Evolutionary conservation across 2,797 vertebrate genomes (phyloP).

Genomic region (Cryptoprocta ferox): DNA sequence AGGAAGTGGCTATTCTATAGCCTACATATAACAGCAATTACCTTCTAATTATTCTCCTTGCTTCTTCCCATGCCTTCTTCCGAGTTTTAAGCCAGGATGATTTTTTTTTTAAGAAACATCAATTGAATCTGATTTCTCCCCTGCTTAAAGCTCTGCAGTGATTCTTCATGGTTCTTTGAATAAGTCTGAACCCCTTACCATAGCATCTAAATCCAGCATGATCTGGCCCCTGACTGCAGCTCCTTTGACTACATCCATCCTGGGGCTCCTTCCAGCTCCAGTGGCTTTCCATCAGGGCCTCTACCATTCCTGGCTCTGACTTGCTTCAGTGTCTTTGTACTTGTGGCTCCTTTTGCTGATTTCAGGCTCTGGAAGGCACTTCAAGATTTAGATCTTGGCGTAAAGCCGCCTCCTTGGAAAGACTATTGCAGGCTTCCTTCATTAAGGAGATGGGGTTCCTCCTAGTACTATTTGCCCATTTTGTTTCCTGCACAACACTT

Average conservation of each 20-base stretch:
- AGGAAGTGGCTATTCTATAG: not conserved
- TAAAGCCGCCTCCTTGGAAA: not conserved
- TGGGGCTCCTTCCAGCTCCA: not conserved
- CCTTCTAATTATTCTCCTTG: not conserved
- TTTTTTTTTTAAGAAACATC: not conserved
- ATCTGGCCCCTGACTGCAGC: not conserved
- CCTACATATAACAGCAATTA: not conserved
- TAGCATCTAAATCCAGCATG: not conserved
- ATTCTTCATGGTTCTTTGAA: not conserved
- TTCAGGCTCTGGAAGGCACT: not conserved
- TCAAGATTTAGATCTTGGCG: not conserved
- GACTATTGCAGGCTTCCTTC: not conserved
- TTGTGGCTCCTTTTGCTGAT: not conserved
- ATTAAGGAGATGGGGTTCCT: not conserved
- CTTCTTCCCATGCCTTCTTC: not conserved
- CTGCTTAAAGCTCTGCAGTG: not conserved
- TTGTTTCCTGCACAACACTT: not conserved
- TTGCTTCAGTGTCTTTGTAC: not conserved
- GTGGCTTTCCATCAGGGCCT: not conserved
- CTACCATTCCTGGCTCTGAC: not conserved
- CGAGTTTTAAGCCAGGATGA: not conserved
- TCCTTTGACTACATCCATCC: too few species aligned
- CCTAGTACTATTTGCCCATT: not conserved
- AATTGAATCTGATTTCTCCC: not conserved
- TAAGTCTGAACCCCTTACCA: not conserved